Evolutionary conservation across 2,888 invertebrate species (phyloP).

Genomic region (Sphinx pinastri): DNA sequence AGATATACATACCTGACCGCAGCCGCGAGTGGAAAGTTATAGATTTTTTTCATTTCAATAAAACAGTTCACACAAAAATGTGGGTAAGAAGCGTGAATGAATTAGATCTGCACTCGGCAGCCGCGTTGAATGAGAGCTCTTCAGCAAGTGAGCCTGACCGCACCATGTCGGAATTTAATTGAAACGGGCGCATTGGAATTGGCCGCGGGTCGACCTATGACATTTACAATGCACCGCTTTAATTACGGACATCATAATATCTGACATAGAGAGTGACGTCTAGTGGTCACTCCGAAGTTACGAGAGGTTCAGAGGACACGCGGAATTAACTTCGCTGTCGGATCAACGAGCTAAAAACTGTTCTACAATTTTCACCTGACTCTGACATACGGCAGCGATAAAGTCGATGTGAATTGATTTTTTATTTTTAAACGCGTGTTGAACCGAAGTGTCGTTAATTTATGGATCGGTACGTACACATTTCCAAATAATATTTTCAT

Average conservation of each 20-base stretch:
- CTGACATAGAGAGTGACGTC: slow-evolving; percentile 61
- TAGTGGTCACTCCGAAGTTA: slow-evolving; percentile 57
- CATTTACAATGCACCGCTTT: slow-evolving; percentile 54
- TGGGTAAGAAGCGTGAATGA: slow-evolving; percentile 6
- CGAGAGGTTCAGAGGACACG: slow-evolving; percentile 38
- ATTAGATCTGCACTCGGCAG: neutral
- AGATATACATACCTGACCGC: no score
- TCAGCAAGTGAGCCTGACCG: slow-evolving; percentile 49
- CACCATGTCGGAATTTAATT: slow-evolving; percentile 71
- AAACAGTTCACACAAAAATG: slow-evolving; percentile 5
- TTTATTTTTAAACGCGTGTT: no score
- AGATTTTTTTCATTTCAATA: neutral
- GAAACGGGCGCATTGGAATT: slow-evolving; percentile 65
- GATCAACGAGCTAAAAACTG: neutral
- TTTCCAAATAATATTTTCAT: no score
- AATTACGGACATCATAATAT: slow-evolving; percentile 65
- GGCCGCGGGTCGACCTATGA: slow-evolving; percentile 54
- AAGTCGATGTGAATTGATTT: no score
- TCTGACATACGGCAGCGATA: neutral
- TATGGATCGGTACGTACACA: no score
- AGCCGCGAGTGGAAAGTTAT: no score
- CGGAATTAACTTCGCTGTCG: slow-evolving; percentile 39
- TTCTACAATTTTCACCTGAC: slow-evolving; percentile 4
- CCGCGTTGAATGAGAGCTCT: slow-evolving; percentile 58
- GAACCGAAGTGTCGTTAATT: no score